A percentile compares a stretch with the other conserved stretches of the same genome.
These are phyloP conservation scores for Oryzias curvinotus DNA, from an alignment of 2,113 vertebrate genomes.

Conservation along the genomic window DNA sequence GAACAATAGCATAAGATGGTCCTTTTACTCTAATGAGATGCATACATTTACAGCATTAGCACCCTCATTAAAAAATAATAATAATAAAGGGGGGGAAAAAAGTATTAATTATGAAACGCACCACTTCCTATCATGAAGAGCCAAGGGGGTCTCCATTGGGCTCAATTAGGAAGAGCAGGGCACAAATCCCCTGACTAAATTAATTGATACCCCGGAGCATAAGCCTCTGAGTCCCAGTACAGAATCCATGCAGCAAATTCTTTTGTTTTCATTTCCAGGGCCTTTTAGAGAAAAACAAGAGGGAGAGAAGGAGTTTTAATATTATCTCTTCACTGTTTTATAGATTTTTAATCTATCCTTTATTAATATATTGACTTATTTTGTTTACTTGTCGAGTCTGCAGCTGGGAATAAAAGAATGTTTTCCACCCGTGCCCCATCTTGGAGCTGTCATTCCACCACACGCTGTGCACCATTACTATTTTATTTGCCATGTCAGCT, in stretches of 20 bases:
- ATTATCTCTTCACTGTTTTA: slow-evolving; percentile 67
- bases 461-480: slow-evolving; percentile 37
- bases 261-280: slow-evolving; percentile 74
- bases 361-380: slow-evolving; percentile 58
- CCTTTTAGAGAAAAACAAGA: slow-evolving; percentile 65
- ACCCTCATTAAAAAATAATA: slow-evolving; percentile 80
- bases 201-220: slow-evolving; percentile 83
- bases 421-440: slow-evolving; percentile 16
- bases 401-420: slow-evolving; percentile 30
- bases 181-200: slow-evolving; percentile 83
- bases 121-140: slow-evolving; percentile 73
- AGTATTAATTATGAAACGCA: slow-evolving; percentile 80
- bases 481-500: slow-evolving; percentile 61
- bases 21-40: slow-evolving; percentile 72
- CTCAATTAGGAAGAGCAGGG: slow-evolving; percentile 82
- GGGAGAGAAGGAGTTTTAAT: slow-evolving; percentile 50
- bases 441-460: slow-evolving; percentile 34
- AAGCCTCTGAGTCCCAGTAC: slow-evolving; percentile 68
- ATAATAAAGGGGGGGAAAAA: slow-evolving; percentile 67
- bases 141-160: slow-evolving; percentile 78
- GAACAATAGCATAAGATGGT: slow-evolving; percentile 66
- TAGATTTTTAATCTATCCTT: slow-evolving; percentile 67
- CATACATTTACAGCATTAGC: slow-evolving; percentile 77
- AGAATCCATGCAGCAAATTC: slow-evolving; percentile 67
- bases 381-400: slow-evolving; percentile 46